Evolutionary conservation across 1,140 invertebrate genomes (phyloP), one percentile per base, ranked within the genome.

Genomic region (Prorops nasuta): DNA sequence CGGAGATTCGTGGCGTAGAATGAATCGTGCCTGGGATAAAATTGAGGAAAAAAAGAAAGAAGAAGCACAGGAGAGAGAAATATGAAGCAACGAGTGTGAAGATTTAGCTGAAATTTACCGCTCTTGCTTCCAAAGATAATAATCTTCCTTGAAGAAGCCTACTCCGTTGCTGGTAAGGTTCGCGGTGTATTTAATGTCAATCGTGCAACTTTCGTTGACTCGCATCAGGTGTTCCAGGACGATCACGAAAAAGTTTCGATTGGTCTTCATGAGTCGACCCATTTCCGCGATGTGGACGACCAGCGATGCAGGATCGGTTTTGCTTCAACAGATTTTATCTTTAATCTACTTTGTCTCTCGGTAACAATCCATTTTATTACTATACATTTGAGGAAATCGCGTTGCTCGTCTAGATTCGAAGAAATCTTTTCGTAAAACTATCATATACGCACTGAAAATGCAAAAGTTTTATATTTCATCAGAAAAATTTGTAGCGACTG

Each of bases 1-100:
- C 91, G 83, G 47, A 96, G 79, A 64, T 92, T 86, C 1, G 91
- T 90, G 0, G 83, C 88, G 2, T 88, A 75, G 56, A 86, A 80
- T 58, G 76, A 6, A 28, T n/a, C n/a, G n/a, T n/a, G 77, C 50
- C 84, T 85, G 46, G 24, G 65, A 67, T 34, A 28, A 28, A 60
- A 60, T 31, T 35, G 31, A 44, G 34, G 14, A 45, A 16, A 1
- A 36, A 22, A 3, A 14, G 3, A 16, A n/a, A n/a, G n/a, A n/a
- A n/a, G n/a, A n/a, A n/a, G n/a, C n/a, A n/a, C n/a, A n/a, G n/a
- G n/a, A n/a, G 8, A 0, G 40, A 42, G 3, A 32, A 15, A 22
- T 16, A 16, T 15, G 2, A 28, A 14, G 10, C n/a, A n/a, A n/a
- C 8, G 15, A 28, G 24, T 28, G 10, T 10, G 24, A 28, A 28